Evolutionary conservation across 2,113 vertebrate species (phyloP).

Genomic region (Nycticebus coucang): DNA sequence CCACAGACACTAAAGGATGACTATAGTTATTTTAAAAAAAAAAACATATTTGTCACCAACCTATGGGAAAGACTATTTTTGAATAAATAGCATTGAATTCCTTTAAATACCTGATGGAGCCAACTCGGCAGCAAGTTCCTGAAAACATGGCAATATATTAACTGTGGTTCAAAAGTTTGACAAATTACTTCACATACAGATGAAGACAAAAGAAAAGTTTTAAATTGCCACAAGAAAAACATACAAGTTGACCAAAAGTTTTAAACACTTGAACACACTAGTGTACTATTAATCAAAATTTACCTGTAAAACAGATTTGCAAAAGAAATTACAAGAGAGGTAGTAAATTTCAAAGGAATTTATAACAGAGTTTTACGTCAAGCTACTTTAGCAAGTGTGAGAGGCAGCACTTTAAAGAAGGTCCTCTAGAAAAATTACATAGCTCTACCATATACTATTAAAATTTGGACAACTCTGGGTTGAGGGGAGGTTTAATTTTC

Average conservation of each 20-base stretch:
- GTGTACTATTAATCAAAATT: slow-evolving; percentile 28
- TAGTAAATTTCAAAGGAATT: slow-evolving; percentile 24
- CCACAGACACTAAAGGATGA: neutral
- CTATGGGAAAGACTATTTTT: slow-evolving; percentile 25
- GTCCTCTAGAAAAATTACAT: neutral
- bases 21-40: neutral
- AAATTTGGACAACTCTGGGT: neutral
- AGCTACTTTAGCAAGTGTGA: neutral
- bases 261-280: slow-evolving; percentile 16
- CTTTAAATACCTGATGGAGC: slow-evolving; percentile 3
- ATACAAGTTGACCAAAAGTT: neutral
- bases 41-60: neutral
- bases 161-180: slow-evolving; percentile 3
- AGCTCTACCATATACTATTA: neutral
- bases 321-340: slow-evolving; percentile 27
- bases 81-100: neutral
- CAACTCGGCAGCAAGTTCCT: neutral
- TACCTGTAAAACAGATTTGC: slow-evolving; percentile 16
- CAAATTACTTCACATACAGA: slow-evolving; percentile 39
- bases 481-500: neutral
- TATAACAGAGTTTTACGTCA: neutral
- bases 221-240: slow-evolving; percentile 50
- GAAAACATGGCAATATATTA: slow-evolving; percentile 31
- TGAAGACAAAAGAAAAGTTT: slow-evolving; percentile 52
- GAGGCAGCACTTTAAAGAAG: neutral